Evolutionary conservation across 2,888 invertebrate species (phyloP).

Genomic region (Serrognathus titanus): DNA sequence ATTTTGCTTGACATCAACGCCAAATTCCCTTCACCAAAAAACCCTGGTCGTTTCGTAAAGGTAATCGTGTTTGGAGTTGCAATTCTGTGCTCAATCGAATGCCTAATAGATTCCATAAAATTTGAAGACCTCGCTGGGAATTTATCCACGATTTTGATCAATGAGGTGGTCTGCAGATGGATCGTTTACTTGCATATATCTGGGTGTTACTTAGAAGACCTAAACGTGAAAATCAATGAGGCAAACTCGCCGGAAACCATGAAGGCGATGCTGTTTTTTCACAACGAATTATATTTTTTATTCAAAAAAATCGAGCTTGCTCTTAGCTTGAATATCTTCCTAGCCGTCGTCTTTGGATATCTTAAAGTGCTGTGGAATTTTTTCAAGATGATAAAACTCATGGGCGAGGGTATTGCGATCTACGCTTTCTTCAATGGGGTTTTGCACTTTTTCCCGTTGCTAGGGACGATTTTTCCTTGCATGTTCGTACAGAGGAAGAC

Average conservation of each 20-base stretch:
- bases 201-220: neutral
- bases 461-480: too few relatives aligned
- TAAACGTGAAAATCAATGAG: neutral
- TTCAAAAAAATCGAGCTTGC: neutral
- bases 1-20: neutral
- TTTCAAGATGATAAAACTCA: neutral
- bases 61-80: too few relatives aligned
- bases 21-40: neutral
- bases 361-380: constrained; percentile 5
- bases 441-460: too few relatives aligned
- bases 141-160: neutral
- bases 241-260: neutral
- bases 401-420: neutral
- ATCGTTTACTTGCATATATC: neutral
- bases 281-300: neutral
- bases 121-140: neutral
- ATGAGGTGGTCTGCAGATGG: neutral
- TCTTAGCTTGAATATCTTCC: neutral
- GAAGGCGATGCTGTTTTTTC: neutral
- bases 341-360: neutral
- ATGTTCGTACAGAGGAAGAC: too few relatives aligned
- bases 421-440: too few relatives aligned
- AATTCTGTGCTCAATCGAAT: too few relatives aligned
- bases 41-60: too few relatives aligned
- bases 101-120: too few relatives aligned